phyloP scores from a whole-genome alignment of 2,797 vertebrate genomes.

The Danio tinwini region DNA sequence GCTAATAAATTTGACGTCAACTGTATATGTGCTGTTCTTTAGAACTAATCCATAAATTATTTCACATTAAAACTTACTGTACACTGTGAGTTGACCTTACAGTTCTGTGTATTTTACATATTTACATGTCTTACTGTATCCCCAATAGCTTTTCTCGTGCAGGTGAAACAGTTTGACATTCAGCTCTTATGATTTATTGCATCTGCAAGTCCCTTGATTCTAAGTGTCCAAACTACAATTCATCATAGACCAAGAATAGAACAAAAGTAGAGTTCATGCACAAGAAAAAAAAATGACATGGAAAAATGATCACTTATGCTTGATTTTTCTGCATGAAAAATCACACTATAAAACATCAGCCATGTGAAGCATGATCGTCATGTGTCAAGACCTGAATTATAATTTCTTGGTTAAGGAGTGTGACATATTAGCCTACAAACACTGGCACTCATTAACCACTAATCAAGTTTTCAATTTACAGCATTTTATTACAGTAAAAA shows the following conservation, averaged over 20 bases:
- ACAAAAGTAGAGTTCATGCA: constrained; percentile 19
- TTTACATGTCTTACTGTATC: background rate
- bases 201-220: constrained; percentile 53
- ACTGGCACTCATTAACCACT: too few species aligned
- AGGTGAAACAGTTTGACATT: constrained; percentile 70
- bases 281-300: background rate
- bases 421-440: too few species aligned
- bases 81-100: background rate
- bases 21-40: too few species aligned
- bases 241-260: constrained; percentile 55
- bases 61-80: background rate
- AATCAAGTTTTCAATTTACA: too few species aligned
- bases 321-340: background rate
- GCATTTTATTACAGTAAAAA: too few species aligned
- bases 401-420: too few species aligned
- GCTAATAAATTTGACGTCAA: too few species aligned
- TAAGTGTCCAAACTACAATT: constrained; percentile 40
- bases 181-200: constrained; percentile 67
- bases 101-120: too few species aligned
- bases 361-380: too few species aligned
- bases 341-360: too few species aligned
- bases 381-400: too few species aligned
- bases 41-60: too few species aligned
- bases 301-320: background rate
- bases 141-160: constrained; percentile 22